Evolutionary conservation across 2,888 invertebrate genomes (phyloP), one percentile per base, ranked within the genome.

Genomic region (Orgyia antiqua): DNA sequence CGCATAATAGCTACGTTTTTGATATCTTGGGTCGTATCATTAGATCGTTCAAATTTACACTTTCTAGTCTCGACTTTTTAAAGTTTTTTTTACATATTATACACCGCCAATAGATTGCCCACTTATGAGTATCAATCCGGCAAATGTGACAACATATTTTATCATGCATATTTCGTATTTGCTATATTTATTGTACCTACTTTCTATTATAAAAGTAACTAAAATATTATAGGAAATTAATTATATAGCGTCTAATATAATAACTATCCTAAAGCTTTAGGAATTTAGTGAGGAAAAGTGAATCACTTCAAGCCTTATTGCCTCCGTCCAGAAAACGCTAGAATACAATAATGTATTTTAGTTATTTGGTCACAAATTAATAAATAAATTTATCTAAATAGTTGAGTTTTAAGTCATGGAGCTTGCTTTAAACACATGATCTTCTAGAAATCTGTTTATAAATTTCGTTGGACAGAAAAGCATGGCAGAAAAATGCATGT

Each of bases 41-140:
- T 68, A 68, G 59, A 51, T 62, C 41, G 54, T 59, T 66, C 62
- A 55, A 55, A 60, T 58, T 67, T 68, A 77, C 76, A 79, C 74
- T 79, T 77, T 84, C 83, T 84, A 84, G 83, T 84, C 83, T 82
- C 75, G 61, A 74, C 74, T 68, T 69, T 67, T 62, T 68, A 60
- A 69, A 69, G 64, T 61, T 68, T 65, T 58, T 63, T 58, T 58
- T 58, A 48, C 41, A 51, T 51, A 38, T 31, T 47, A 49, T 58
- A 46, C 51, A 44, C 53, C 54, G 55, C 49, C 33, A 48, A 48
- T 39, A 46, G 39, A 32, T 41, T 45, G 47, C 46, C 48, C 33
- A 42, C 39, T n/a, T n/a, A n/a, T 23, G 18, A 32, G 24, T 31
- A 24, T 24, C 24, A 31, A 38, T 34, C 31, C 38, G 24, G 35